A percentile compares a stretch with the other conserved stretches of the same genome.
Conservation (phyloP, 2,888 invertebrate genomes). For the Pegoplata infirma region DNA sequence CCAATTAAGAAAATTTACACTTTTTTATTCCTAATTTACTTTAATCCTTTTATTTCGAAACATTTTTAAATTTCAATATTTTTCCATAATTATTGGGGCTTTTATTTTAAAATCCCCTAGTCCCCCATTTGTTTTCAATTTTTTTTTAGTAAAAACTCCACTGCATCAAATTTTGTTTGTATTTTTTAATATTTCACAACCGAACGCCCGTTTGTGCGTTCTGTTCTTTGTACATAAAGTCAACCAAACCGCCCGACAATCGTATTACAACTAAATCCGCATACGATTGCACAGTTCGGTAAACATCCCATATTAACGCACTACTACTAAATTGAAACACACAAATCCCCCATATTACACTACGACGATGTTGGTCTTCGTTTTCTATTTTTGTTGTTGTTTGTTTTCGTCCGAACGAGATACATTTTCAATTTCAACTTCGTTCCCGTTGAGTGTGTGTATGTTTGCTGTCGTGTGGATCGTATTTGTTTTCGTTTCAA, state of each 20-base stretch:
- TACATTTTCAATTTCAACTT: conserved; percentile 20
- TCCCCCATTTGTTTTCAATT: neutral
- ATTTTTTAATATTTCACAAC: conserved; percentile 37
- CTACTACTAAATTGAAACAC: conserved; percentile 9
- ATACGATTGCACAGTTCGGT: conserved; percentile 59
- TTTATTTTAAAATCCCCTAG: conserved; percentile 50
- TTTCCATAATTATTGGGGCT: conserved; percentile 49
- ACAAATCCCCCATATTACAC: conserved; percentile 41
- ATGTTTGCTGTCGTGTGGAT: conserved; percentile 42
- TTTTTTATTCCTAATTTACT: neutral
- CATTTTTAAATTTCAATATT: conserved; percentile 59
- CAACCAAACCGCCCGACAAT: conserved; percentile 72
- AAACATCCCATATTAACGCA: conserved; percentile 44
- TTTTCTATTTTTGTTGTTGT: conserved; percentile 21
- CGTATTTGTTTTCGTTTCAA: conserved; percentile 23
- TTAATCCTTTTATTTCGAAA: neutral
- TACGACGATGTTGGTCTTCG: conserved; percentile 35
- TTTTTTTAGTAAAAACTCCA: too few species aligned
- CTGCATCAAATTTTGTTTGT: conserved; percentile 10
- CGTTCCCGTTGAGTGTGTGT: conserved; percentile 11
- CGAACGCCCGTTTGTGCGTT: conserved; percentile 43
- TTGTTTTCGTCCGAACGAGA: too few species aligned
- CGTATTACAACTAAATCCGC: conserved; percentile 68
- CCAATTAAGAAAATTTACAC: neutral
- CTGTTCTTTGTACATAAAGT: conserved; percentile 46